A percentile compares a stretch with the other conserved stretches of the same genome.
phyloP scores from a whole-genome alignment of 2,888 invertebrate genomes.

The Orthosia cruda region DNA sequence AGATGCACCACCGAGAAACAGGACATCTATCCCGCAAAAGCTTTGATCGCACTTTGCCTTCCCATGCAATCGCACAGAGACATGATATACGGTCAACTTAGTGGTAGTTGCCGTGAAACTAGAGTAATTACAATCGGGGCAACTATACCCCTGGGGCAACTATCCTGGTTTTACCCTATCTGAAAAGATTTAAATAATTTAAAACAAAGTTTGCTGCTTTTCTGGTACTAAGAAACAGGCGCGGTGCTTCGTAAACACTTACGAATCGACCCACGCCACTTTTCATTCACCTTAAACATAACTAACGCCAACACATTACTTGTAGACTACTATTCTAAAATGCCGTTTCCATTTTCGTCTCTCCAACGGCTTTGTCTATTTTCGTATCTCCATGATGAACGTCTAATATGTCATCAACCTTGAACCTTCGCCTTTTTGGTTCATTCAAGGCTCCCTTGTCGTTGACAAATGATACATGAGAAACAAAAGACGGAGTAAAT shows the following conservation, averaged over 20 bases:
- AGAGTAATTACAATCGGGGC: too few species aligned
- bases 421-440: slow-evolving; percentile 66
- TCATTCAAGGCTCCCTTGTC: slow-evolving; percentile 69
- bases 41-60: too few species aligned
- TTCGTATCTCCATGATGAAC: slow-evolving; percentile 43
- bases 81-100: too few species aligned
- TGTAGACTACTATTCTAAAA: background rate
- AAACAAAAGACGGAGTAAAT: slow-evolving; percentile 72
- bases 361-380: slow-evolving; percentile 14
- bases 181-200: background rate
- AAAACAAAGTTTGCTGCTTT: background rate
- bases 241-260: too few species aligned
- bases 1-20: too few species aligned
- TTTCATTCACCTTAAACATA: background rate
- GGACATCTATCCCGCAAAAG: too few species aligned
- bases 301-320: background rate
- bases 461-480: slow-evolving; percentile 77
- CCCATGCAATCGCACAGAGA: too few species aligned
- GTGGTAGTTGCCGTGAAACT: too few species aligned
- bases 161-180: too few species aligned
- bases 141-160: too few species aligned
- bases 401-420: slow-evolving; percentile 60
- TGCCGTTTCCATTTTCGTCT: slow-evolving; percentile 12
- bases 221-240: background rate
- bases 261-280: too few species aligned